Conservation (phyloP, 2,797 vertebrate genomes). For the Cossypha heuglini region DNA sequence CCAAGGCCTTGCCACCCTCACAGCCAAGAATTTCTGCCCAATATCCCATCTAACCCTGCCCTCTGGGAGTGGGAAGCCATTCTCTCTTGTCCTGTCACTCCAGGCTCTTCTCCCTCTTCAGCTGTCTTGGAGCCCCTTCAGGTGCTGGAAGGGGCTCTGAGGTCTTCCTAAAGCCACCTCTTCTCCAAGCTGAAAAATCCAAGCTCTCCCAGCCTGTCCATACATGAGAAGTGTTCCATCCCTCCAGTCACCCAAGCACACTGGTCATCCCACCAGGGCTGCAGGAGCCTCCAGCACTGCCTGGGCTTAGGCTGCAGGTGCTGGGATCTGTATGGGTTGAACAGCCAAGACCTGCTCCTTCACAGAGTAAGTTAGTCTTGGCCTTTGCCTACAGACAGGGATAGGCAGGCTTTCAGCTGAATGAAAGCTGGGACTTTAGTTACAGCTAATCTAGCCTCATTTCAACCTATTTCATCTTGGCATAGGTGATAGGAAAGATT, state of each 20-base stretch:
- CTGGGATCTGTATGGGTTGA: fast-evolving
- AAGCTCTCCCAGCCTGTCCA: neutral
- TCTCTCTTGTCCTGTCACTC: neutral
- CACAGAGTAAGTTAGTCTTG: neutral
- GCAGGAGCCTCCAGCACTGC: neutral
- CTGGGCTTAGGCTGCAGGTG: neutral
- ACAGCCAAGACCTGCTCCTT: neutral
- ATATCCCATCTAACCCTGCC: neutral
- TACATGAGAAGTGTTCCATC: neutral
- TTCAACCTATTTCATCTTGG: slow-evolving; percentile 28
- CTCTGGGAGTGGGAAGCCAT: neutral
- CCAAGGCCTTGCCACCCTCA: neutral
- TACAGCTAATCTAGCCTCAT: neutral
- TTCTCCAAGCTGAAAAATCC: neutral
- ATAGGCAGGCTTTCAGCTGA: neutral
- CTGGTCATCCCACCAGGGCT: neutral
- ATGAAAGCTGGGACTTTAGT: neutral
- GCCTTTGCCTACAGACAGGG: neutral
- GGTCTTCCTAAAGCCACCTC: fast-evolving
- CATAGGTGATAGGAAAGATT: neutral
- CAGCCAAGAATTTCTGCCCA: neutral
- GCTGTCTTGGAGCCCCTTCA: neutral
- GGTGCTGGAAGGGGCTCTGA: neutral
- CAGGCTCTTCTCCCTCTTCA: neutral
- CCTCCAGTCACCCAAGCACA: fast-evolving